Percentiles rank a stretch among this genome's conserved stretches.
These are phyloP conservation scores for Dipodomys ordii DNA, from an alignment of 2,113 vertebrate species.

Conservation along the genomic window DNA sequence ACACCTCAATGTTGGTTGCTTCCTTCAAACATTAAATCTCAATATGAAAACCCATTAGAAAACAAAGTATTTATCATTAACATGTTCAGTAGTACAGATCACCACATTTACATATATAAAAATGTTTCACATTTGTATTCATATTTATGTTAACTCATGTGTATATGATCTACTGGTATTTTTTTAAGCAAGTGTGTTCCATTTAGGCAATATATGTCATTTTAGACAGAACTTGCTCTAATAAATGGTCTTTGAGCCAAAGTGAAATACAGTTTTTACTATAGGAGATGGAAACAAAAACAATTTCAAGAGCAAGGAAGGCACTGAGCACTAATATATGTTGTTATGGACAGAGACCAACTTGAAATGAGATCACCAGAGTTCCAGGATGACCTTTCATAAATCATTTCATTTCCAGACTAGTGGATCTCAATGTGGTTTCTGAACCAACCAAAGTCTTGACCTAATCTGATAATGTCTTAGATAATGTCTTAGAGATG, in stretches of 20 bases:
- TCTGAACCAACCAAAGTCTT: neutral
- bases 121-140: neutral
- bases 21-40: neutral
- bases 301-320: neutral
- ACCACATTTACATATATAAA: neutral
- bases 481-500: neutral
- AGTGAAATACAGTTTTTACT: neutral
- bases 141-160: neutral
- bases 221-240: neutral
- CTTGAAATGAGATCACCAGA: neutral
- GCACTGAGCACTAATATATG: neutral
- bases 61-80: conserved; percentile 27
- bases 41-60: conserved; percentile 27
- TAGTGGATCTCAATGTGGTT: neutral
- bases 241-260: neutral
- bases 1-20: neutral
- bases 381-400: neutral
- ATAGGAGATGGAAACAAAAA: conserved; percentile 24
- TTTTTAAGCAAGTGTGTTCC: neutral
- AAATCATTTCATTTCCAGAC: neutral
- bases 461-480: neutral
- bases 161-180: neutral
- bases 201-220: neutral
- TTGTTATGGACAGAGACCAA: neutral
- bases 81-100: neutral